These are phyloP conservation scores for Sogatella furcifera DNA, from an alignment of 1,140 invertebrate species.

Conservation along the genomic window DNA sequence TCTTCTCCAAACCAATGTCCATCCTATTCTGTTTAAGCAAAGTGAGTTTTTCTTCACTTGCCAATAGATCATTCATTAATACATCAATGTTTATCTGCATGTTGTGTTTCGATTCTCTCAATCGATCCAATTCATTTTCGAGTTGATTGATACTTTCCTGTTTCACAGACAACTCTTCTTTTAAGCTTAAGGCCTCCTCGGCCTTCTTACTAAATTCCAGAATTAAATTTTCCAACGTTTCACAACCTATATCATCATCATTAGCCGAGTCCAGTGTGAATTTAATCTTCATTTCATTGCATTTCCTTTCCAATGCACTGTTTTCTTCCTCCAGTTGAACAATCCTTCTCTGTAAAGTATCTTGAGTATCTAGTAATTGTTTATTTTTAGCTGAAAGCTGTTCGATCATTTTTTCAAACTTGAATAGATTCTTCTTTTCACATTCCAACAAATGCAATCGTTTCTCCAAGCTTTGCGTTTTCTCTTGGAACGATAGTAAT, in stretches of 20 bases:
- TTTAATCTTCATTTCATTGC: not conserved
- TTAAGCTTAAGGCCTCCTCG: not conserved
- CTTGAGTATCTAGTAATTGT: not conserved
- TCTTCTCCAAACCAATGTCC: not conserved
- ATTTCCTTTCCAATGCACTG: not conserved
- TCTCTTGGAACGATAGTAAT: not conserved
- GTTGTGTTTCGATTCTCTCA: not conserved
- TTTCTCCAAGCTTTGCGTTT: not conserved
- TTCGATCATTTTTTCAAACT: not conserved
- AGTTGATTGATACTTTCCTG: not conserved
- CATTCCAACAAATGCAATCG: not conserved
- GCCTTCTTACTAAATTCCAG: not conserved
- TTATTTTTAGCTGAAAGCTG: not conserved
- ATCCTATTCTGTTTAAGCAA: not conserved
- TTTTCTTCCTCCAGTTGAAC: not conserved
- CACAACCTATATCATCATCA: not conserved
- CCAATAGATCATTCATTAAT: not conserved
- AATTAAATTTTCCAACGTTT: not conserved
- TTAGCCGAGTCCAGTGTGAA: not conserved
- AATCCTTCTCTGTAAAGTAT: not conserved
- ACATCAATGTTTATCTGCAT: not conserved
- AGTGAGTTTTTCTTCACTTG: not conserved
- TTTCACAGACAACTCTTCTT: not conserved
- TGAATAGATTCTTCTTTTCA: not conserved
- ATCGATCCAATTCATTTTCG: not conserved